Conservation (phyloP, 2,113 vertebrate genomes). For the Dasyprocta punctata region DNA sequence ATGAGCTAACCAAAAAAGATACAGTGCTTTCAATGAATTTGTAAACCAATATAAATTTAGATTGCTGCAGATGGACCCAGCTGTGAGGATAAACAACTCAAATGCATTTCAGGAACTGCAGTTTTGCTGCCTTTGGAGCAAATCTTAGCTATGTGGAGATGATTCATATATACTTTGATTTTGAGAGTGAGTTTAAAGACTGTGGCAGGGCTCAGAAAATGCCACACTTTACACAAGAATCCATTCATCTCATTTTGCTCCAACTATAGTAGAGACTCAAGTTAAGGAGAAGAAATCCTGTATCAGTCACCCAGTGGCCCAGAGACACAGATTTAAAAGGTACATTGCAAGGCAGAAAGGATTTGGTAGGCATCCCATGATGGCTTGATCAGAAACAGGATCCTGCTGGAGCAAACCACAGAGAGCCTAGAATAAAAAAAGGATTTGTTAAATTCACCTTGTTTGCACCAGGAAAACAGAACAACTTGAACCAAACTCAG, state of each 20-base stretch:
- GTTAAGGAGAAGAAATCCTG: slow-evolving; percentile 10
- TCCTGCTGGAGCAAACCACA: slow-evolving; percentile 44
- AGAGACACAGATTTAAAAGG: slow-evolving; percentile 50
- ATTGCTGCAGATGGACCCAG: not conserved
- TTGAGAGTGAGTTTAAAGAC: not conserved
- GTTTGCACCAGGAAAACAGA: not conserved
- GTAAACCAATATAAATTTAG: slow-evolving; percentile 38
- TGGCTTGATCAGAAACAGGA: not conserved
- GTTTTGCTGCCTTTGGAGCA: not conserved
- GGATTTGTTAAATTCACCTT: slow-evolving; percentile 1
- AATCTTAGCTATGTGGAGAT: not conserved
- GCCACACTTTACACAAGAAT: not conserved
- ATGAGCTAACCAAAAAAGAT: not conserved
- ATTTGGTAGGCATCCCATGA: slow-evolving; percentile 7
- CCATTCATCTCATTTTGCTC: slow-evolving; percentile 18
- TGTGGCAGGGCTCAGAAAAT: not conserved
- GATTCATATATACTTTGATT: not conserved
- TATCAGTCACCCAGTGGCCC: not conserved
- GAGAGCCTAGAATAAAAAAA: slow-evolving; percentile 34
- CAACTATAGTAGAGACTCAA: not conserved
- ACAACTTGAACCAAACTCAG: not conserved
- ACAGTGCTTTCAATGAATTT: not conserved
- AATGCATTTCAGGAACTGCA: slow-evolving; percentile 36
- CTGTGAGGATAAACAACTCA: not conserved
- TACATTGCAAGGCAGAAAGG: not conserved